phyloP scores from a whole-genome alignment of 2,797 vertebrate species.

The Karalla daura region DNA sequence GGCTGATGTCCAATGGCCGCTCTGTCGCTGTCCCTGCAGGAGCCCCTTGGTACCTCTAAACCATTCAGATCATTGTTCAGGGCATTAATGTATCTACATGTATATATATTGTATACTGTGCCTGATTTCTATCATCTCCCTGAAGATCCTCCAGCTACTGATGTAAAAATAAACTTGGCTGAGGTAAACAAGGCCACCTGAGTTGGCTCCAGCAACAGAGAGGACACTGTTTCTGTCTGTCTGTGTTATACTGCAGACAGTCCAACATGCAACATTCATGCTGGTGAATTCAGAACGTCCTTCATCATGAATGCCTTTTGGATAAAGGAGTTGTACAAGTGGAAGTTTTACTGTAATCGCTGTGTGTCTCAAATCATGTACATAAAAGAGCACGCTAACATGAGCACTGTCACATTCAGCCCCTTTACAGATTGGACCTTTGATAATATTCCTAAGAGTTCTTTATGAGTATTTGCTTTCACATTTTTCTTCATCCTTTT shows the following conservation, averaged over 20 bases:
- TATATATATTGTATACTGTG: background rate
- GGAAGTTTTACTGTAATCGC: background rate
- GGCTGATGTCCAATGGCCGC: background rate
- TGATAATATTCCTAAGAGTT: too few relatives aligned
- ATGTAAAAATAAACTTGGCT: conserved; percentile 5
- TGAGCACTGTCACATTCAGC: background rate
- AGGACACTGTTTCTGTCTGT: background rate
- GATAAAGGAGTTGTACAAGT: background rate
- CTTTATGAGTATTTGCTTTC: too few relatives aligned
- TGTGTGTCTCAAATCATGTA: background rate
- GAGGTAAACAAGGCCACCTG: background rate
- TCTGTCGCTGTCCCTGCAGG: background rate
- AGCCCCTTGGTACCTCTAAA: background rate
- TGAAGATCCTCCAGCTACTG: background rate
- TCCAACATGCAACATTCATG: background rate
- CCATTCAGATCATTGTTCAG: background rate
- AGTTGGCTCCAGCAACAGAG: background rate
- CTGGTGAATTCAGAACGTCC: background rate
- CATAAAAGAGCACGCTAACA: background rate
- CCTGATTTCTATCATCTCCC: background rate
- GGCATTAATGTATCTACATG: background rate
- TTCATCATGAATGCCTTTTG: background rate
- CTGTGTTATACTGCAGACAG: background rate
- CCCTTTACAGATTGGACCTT: too few relatives aligned
- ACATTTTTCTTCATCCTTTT: too few relatives aligned